Conservation (phyloP, 2,113 vertebrate species). For the Prietella phreatophila region DNA sequence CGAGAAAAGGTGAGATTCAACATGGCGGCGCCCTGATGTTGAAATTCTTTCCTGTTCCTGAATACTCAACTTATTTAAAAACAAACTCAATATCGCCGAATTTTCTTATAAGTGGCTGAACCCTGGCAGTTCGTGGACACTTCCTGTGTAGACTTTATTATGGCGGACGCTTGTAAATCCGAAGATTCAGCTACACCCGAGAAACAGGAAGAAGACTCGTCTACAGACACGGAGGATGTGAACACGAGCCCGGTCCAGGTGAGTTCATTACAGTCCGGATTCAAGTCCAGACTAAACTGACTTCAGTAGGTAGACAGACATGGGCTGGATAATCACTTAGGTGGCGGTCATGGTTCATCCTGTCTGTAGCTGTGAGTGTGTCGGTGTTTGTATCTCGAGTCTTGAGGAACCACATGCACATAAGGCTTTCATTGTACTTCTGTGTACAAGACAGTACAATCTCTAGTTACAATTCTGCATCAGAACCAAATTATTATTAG, state of each 20-base stretch:
- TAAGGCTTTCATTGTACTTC: not conserved
- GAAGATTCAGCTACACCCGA: not conserved
- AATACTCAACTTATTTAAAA: not conserved
- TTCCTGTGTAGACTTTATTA: not conserved
- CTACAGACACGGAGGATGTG: not conserved
- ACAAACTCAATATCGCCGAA: not conserved
- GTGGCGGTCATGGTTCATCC: not conserved
- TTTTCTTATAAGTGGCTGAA: not conserved
- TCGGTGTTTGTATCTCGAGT: not conserved
- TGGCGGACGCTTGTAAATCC: not conserved
- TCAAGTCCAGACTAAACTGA: not conserved
- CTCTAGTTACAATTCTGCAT: no score
- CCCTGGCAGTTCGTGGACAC: not conserved
- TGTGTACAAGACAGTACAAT: not conserved
- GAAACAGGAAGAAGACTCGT: not conserved
- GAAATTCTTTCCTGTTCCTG: not conserved
- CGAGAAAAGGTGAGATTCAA: not conserved
- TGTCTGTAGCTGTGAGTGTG: not conserved
- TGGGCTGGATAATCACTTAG: not conserved
- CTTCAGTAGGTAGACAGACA: not conserved
- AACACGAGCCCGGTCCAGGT: not conserved
- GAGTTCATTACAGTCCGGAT: not conserved
- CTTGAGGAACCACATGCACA: not conserved
- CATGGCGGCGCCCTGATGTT: slow-evolving; percentile 7
- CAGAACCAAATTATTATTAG: no score